Evolutionary conservation across 2,797 vertebrate genomes (phyloP).

Genomic region (Threskiornis aethiopicus): DNA sequence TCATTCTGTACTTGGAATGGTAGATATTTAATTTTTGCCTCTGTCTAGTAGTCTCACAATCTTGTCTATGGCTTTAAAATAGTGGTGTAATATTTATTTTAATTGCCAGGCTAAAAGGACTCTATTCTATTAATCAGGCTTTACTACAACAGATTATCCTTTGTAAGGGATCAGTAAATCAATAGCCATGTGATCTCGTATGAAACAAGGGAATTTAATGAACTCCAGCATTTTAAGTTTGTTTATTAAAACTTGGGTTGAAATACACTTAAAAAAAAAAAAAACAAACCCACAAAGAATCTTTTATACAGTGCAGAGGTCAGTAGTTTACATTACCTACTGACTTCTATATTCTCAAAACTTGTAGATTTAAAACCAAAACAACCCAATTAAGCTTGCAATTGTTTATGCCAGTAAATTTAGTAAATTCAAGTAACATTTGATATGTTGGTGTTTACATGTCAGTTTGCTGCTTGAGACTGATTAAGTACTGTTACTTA

Average conservation of each 20-base stretch:
- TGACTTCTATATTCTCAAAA: not conserved
- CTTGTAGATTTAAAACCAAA: not conserved
- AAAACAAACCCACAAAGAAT: not conserved
- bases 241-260: conserved; percentile 60
- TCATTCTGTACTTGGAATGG: not conserved
- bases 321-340: not conserved
- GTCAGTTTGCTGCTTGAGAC: not conserved
- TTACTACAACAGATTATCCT: conserved; percentile 29
- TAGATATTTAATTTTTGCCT: not conserved
- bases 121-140: not conserved
- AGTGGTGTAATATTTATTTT: not conserved
- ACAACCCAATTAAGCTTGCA: not conserved
- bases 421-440: not conserved
- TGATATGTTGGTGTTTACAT: not conserved
- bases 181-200: conserved; percentile 36
- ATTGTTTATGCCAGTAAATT: not conserved
- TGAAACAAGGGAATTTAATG: conserved; percentile 66
- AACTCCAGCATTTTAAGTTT: conserved; percentile 55
- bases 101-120: not conserved
- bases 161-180: conserved; percentile 42
- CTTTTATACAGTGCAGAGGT: conserved; percentile 19
- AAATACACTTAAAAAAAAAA: not conserved
- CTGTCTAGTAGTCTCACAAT: not conserved
- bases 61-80: not conserved
- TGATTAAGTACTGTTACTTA: not conserved